These are phyloP conservation scores for Temnothorax unifasciatus DNA, from an alignment of 2,888 invertebrate species.

Conservation along the genomic window DNA sequence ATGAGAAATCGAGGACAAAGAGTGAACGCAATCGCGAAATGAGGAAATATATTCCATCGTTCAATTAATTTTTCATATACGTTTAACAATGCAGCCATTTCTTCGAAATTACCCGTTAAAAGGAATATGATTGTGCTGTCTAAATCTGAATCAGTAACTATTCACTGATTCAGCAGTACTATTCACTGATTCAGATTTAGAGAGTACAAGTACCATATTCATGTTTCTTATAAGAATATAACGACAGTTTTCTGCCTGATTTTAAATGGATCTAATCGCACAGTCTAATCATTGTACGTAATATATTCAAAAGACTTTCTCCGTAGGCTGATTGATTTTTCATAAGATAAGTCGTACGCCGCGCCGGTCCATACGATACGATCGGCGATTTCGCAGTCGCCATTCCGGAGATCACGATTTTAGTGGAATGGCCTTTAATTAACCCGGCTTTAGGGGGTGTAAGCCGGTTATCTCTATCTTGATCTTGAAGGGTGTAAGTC, in stretches of 20 bases:
- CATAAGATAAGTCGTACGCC: conserved; percentile 46
- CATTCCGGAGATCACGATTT: conserved; percentile 78
- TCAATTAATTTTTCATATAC: conserved; percentile 34
- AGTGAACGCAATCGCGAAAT: conserved; percentile 18
- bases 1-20: conserved; percentile 60
- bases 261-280: not conserved
- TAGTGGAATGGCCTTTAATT: conserved; percentile 81
- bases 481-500: conserved; percentile 75
- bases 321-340: conserved; percentile 32
- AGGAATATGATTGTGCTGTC: not conserved
- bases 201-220: not conserved
- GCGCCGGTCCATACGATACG: conserved; percentile 55
- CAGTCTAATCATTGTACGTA: not conserved
- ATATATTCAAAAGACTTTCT: not conserved
- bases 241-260: not conserved
- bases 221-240: not conserved
- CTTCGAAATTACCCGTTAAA: not conserved
- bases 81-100: not conserved
- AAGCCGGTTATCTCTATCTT: conserved; percentile 80
- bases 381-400: conserved; percentile 65
- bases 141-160: no score
- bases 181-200: no score
- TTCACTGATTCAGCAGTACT: no score
- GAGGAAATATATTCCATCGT: conserved; percentile 24
- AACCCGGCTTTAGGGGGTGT: conserved; percentile 79